Evolutionary conservation across 2,888 invertebrate genomes (phyloP), one percentile per base, ranked within the genome.

Genomic region (Mesoligia furuncula): DNA sequence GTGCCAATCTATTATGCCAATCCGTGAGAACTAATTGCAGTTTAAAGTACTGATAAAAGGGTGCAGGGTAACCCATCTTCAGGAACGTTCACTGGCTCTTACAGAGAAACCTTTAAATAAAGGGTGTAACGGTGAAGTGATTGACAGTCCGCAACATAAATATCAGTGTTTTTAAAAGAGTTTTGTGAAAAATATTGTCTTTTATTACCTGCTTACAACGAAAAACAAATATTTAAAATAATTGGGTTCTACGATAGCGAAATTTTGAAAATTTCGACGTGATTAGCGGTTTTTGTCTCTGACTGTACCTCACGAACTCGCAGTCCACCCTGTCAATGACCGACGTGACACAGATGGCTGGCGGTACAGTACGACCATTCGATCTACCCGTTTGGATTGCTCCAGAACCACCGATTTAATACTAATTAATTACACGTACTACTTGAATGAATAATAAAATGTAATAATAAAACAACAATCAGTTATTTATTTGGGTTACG

Each of bases 401-500:
- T 68, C n/a, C 42, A 61, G 39, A 31, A 3, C 68, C 39, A 17
- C 17, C 7, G 20, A 66, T 51, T 48, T n/a, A n/a, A 27, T 61
- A 42, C 15, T n/a, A 80, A 65, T 65, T 42, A 69, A 51, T 73
- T 39, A 65, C 15, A 73, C 48, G n/a, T 24, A 42, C 15, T 31
- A n/a, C 8, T n/a, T 61, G n/a, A 48, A 74, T 51, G 9, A 62
- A 20, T 68, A 61, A 68, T 75, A 57, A 39, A 54, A 27, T 73
- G 17, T 61, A 61, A 42, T 45, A 51, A 75, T n/a, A 27, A 31
- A 80, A 80, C 39, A 27, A 82, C 42, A 69, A 36, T 51, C 31
- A 20, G 24, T 68, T 69, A 69, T 77, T 80, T 83, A 77, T 67
- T 82, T 39, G 61, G 36, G 77, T 66, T 80, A 77, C 31, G 36